Conservation (phyloP, 2,797 vertebrate species). For the Eurystomus glaucurus region DNA sequence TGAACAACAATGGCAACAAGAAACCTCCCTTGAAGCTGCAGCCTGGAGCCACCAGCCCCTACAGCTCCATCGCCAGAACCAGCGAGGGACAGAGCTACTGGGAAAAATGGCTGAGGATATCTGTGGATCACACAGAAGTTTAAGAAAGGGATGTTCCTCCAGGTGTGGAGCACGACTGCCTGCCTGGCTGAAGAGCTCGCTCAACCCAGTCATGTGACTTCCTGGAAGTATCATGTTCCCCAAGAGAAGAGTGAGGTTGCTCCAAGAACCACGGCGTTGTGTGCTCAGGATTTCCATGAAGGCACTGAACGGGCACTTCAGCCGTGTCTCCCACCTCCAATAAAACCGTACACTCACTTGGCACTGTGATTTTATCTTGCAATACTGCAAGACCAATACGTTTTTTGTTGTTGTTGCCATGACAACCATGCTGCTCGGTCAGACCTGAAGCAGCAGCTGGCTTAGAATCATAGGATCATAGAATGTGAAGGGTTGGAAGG, state of each 20-base stretch:
- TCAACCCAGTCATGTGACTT: background rate
- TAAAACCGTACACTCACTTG: rapidly evolving
- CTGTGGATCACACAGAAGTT: background rate
- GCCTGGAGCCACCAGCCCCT: rapidly evolving
- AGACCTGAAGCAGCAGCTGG: background rate
- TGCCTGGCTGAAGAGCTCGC: background rate
- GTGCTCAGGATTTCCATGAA: background rate
- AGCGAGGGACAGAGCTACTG: background rate
- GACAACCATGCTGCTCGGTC: background rate
- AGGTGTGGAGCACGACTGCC: background rate
- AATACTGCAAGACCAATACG: background rate
- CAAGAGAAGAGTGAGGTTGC: rapidly evolving
- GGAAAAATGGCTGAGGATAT: background rate
- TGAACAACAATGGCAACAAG: background rate
- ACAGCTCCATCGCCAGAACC: background rate
- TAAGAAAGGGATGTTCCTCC: background rate
- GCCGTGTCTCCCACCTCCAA: background rate
- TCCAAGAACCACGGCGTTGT: background rate
- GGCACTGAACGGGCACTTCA: background rate
- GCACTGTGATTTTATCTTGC: background rate
- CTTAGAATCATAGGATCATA: too few species aligned
- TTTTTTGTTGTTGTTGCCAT: background rate
- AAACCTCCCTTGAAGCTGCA: background rate
- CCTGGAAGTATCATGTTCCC: background rate
- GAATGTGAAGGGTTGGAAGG: too few species aligned